These are phyloP conservation scores for Atrina japonica DNA, from an alignment of 2,888 invertebrate genomes.

Conservation along the genomic window DNA sequence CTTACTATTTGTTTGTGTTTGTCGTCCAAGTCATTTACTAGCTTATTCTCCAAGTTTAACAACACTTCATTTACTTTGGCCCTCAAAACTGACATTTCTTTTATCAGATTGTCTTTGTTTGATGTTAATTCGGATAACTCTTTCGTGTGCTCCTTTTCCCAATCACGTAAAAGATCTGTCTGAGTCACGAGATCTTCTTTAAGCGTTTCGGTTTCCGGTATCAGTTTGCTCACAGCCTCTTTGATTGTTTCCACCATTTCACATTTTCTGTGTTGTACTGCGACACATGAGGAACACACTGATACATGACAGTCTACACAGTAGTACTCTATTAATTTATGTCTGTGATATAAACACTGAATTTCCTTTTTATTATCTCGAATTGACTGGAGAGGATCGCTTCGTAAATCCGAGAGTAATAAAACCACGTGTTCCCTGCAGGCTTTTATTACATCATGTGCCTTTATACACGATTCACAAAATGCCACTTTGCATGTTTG, in stretches of 20 bases:
- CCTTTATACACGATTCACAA: conserved; percentile 61
- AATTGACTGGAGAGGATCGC: conserved; percentile 57
- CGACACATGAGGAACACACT: conserved; percentile 64
- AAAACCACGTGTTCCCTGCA: conserved; percentile 61
- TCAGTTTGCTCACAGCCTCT: conserved; percentile 56
- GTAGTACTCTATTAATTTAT: conserved; percentile 62
- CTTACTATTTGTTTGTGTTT: conserved; percentile 54
- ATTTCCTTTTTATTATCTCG: conserved; percentile 58
- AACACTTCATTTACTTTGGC: conserved; percentile 54
- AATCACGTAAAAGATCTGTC: conserved; percentile 51
- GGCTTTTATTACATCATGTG: conserved; percentile 62
- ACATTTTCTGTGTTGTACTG: conserved; percentile 63
- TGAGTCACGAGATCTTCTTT: conserved; percentile 55
- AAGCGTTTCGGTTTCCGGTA: conserved; percentile 60
- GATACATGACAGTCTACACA: conserved; percentile 61
- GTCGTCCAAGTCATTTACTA: conserved; percentile 51
- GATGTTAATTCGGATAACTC: conserved; percentile 57
- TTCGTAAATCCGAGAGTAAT: conserved; percentile 54
- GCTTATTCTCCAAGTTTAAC: conserved; percentile 53
- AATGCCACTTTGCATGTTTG: conserved; percentile 62
- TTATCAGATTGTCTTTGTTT: conserved; percentile 53
- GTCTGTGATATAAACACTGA: conserved; percentile 58
- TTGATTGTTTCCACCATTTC: conserved; percentile 63
- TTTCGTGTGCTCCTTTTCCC: conserved; percentile 55
- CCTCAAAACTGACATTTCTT: conserved; percentile 56